Conservation (phyloP, 1,140 invertebrate species). For the Drosophila saltans region DNA sequence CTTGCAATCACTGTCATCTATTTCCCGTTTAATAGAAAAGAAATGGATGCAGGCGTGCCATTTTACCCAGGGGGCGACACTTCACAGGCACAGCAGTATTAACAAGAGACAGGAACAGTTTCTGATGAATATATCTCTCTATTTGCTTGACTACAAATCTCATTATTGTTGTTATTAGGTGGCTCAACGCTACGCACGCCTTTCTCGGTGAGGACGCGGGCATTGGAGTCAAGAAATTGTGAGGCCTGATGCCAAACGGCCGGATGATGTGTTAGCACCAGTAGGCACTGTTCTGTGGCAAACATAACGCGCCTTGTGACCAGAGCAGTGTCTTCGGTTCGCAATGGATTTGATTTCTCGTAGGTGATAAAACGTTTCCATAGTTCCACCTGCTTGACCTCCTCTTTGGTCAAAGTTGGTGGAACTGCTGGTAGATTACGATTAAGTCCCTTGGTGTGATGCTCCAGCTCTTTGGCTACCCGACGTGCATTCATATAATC, state of each 20-base stretch:
- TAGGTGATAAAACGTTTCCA: conserved; percentile 99
- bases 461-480: conserved; percentile 98
- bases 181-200: conserved; percentile 87
- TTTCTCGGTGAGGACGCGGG: conserved; percentile 96
- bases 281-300: conserved; percentile 98
- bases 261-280: conserved; percentile 98
- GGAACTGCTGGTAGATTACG: conserved; percentile 96
- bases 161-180: not conserved
- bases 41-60: conserved; percentile 35
- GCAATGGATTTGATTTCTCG: conserved; percentile 98
- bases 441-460: conserved; percentile 96
- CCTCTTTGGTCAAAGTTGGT: conserved; percentile 94
- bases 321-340: conserved; percentile 96
- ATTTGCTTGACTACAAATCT: conserved; percentile 51
- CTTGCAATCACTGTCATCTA: not conserved
- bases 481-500: conserved; percentile 99
- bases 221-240: conserved; percentile 96
- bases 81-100: conserved; percentile 40
- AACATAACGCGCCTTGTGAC: conserved; percentile 98
- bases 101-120: conserved; percentile 60
- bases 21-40: not conserved
- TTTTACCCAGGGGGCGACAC: conserved; percentile 72
- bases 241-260: conserved; percentile 99
- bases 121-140: conserved; percentile 53
- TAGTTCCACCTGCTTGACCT: conserved; percentile 97